Evolutionary conservation across 2,797 vertebrate genomes (phyloP).

Genomic region (Lerista edwardsae): DNA sequence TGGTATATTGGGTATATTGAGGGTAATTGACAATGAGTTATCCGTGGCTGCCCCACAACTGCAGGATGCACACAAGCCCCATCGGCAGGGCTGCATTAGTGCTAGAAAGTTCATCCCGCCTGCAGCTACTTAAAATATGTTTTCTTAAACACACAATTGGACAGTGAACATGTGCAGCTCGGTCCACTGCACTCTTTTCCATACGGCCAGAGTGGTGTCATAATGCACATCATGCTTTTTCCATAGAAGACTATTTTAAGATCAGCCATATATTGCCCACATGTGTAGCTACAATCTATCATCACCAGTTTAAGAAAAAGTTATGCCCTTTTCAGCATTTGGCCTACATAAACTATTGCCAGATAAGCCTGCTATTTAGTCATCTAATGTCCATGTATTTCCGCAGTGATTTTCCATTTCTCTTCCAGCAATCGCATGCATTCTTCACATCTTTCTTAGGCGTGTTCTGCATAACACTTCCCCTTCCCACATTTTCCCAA

Average conservation of each 20-base stretch:
- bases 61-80: too few species aligned
- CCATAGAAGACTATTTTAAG: background rate
- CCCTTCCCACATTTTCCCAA: background rate
- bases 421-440: background rate
- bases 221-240: background rate
- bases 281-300: background rate
- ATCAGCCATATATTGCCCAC: background rate
- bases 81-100: too few species aligned
- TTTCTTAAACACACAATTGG: too few species aligned
- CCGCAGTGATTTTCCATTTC: background rate
- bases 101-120: too few species aligned
- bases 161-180: too few species aligned
- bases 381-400: background rate
- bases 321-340: background rate
- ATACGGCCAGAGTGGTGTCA: too few species aligned
- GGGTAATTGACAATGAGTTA: too few species aligned
- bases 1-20: too few species aligned
- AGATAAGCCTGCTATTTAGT: background rate
- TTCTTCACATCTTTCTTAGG: background rate
- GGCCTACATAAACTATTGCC: background rate
- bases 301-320: background rate
- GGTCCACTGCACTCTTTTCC: too few species aligned
- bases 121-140: too few species aligned
- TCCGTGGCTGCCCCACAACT: too few species aligned
- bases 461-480: background rate